These are phyloP conservation scores for Tauraco erythrolophus DNA, from an alignment of 2,113 vertebrate species.

Conservation along the genomic window DNA sequence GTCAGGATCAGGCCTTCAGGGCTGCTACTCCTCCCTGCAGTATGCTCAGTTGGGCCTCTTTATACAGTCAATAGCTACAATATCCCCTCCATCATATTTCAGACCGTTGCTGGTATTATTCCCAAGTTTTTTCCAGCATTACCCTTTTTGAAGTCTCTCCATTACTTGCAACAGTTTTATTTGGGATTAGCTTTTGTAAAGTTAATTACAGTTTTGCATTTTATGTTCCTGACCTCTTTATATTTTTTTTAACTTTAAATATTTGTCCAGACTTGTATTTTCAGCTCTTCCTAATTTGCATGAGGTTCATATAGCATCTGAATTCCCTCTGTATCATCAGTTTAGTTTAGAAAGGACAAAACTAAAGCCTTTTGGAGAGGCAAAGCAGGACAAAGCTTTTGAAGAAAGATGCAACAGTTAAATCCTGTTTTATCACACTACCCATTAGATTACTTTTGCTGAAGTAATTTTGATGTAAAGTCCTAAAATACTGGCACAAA, in stretches of 20 bases:
- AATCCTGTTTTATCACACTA: neutral
- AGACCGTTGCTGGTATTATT: neutral
- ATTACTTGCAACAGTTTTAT: neutral
- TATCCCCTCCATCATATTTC: neutral
- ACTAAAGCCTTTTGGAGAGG: neutral
- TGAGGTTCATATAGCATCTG: neutral
- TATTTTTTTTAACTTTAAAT: slow-evolving; percentile 14
- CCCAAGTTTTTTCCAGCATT: neutral
- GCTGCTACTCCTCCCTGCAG: neutral
- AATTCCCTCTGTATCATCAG: neutral
- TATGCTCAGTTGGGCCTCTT: neutral
- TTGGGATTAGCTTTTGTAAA: neutral
- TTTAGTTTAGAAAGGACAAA: neutral
- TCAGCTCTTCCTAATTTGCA: neutral
- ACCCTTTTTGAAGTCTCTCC: neutral
- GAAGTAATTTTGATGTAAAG: neutral
- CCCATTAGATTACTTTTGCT: neutral
- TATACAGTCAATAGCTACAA: neutral
- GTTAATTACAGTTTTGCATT: slow-evolving; percentile 9
- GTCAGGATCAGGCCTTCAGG: neutral
- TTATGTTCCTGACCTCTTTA: neutral
- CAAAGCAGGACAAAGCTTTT: neutral
- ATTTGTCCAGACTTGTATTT: neutral
- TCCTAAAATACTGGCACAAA: neutral
- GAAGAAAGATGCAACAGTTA: neutral